Percentiles rank a stretch among this genome's conserved stretches.
phyloP scores from a whole-genome alignment of 2,888 invertebrate genomes.

The Prenolepis imparis region DNA sequence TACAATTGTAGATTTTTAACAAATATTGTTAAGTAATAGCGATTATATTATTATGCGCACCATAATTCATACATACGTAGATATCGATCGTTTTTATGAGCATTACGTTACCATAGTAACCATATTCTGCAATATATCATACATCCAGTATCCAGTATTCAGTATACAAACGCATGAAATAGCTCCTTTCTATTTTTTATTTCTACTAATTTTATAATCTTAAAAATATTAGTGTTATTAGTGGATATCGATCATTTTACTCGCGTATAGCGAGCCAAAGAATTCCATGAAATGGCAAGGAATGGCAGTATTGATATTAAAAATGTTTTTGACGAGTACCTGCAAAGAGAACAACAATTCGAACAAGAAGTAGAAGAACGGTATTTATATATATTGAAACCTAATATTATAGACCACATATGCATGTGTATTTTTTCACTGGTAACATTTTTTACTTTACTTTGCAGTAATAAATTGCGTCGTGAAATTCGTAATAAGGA shows the following conservation, averaged over 20 bases:
- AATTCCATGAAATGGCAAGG: conserved; percentile 12
- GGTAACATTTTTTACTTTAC: background rate
- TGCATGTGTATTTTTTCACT: background rate
- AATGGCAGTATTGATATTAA: conserved; percentile 22
- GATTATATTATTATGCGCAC: background rate
- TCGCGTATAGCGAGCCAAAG: background rate
- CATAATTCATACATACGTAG: background rate
- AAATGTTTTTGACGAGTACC: conserved; percentile 64
- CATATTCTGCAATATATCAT: background rate
- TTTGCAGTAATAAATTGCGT: conserved; percentile 68
- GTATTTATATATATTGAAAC: conserved; percentile 64
- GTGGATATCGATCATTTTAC: background rate
- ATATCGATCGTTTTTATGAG: conserved; percentile 27
- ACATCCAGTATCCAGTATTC: background rate
- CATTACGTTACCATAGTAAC: conserved; percentile 35
- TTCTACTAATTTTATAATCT: background rate
- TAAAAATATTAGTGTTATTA: conserved; percentile 20
- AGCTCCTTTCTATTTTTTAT: background rate
- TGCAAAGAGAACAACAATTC: conserved; percentile 69
- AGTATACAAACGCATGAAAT: background rate
- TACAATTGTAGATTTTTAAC: background rate
- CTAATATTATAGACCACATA: background rate
- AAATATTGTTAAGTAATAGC: background rate
- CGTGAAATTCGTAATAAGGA: conserved; percentile 53
- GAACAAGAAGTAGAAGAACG: conserved; percentile 73